Conservation (phyloP, 2,888 invertebrate genomes). For the Strigamia crassipes region DNA sequence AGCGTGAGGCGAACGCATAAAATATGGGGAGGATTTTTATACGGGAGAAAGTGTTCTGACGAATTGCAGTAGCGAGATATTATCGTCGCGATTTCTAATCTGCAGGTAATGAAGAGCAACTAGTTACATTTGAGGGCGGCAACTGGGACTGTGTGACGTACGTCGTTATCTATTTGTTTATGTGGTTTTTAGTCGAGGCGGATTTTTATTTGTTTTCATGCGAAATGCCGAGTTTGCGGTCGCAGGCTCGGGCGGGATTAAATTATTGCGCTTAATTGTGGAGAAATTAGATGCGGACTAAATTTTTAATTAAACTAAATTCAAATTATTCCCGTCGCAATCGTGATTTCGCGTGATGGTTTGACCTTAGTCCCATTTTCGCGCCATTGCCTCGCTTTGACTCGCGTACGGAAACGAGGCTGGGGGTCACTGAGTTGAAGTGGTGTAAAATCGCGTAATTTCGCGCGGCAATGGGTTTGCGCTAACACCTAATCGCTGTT, state of each 20-base stretch:
- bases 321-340: too few relatives aligned
- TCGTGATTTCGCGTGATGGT: too few relatives aligned
- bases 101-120: slow-evolving; percentile 2
- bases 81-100: slow-evolving; percentile 24
- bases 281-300: too few relatives aligned
- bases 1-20: neutral
- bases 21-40: neutral
- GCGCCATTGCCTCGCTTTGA: too few relatives aligned
- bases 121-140: slow-evolving; percentile 6
- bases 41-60: neutral
- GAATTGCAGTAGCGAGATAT: slow-evolving; percentile 7
- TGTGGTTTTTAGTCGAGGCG: neutral
- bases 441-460: too few relatives aligned
- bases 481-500: too few relatives aligned
- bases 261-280: neutral
- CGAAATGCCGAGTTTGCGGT: neutral
- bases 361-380: too few relatives aligned
- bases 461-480: too few relatives aligned
- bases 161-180: neutral
- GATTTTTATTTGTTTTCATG: neutral
- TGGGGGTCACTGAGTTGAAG: too few relatives aligned
- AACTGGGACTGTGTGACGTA: neutral
- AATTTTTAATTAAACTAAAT: too few relatives aligned
- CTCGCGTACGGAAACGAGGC: too few relatives aligned
- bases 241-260: neutral